Evolutionary conservation across 92 coral and sea anemone genomes (phyloP).

Genomic region (Siderastrea siderea): DNA sequence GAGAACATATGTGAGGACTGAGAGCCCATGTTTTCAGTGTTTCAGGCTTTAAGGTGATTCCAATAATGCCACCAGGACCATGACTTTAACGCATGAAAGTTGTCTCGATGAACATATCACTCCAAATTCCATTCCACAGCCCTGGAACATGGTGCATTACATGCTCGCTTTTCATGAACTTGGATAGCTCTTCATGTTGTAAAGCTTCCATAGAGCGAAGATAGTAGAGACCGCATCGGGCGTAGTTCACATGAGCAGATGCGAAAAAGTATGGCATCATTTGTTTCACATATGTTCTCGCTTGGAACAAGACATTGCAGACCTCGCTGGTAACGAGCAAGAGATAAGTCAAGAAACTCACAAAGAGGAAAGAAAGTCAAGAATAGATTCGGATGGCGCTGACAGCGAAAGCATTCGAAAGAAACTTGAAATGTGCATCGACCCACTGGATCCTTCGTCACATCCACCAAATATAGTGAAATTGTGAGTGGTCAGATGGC

Average conservation of each 20-base stretch:
- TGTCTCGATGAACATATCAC: constrained; percentile 68
- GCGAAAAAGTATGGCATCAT: constrained; percentile 76
- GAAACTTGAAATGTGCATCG: constrained; percentile 68
- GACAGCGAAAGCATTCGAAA: constrained; percentile 60
- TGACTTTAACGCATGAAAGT: constrained; percentile 75
- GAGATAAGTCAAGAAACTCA: constrained; percentile 42
- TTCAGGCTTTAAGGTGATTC: constrained; percentile 69
- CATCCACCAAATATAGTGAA: constrained; percentile 67
- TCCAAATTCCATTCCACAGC: constrained; percentile 75
- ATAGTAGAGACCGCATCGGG: constrained; percentile 72
- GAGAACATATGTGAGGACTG: constrained; percentile 69
- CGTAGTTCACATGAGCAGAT: constrained; percentile 75
- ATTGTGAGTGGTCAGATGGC: constrained; percentile 74
- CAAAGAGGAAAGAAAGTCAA: constrained; percentile 70
- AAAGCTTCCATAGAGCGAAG: constrained; percentile 68
- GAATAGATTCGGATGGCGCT: constrained; percentile 53
- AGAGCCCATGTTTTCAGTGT: constrained; percentile 67
- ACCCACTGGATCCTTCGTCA: constrained; percentile 60
- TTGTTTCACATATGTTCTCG: constrained; percentile 68
- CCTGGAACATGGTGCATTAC: constrained; percentile 71
- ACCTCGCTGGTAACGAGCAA: constrained; percentile 34
- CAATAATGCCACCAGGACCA: constrained; percentile 72
- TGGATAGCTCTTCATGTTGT: constrained; percentile 32
- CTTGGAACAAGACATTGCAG: constrained; percentile 46
- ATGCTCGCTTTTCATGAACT: constrained; percentile 69